Percentiles rank a stretch among this genome's conserved stretches.
Conservation (phyloP, 2,888 invertebrate species). For the Epirrhoe tristata region DNA sequence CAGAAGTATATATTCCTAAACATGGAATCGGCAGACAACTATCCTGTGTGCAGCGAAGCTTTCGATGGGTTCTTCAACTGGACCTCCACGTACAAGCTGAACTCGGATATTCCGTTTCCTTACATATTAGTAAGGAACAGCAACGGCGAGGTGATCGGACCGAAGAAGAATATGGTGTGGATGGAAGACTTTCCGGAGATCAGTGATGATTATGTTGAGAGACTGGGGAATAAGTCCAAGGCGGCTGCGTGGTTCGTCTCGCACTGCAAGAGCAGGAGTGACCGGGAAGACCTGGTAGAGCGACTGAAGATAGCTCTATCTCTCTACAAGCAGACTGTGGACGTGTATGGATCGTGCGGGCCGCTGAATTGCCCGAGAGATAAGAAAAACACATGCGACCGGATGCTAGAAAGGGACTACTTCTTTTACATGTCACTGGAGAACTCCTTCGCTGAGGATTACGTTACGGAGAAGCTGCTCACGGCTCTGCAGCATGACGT, state of each 20-base stretch:
- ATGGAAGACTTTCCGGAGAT: conserved; percentile 42
- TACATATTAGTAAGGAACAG: conserved; percentile 66
- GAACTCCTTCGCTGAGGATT: conserved; percentile 88
- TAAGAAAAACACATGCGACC: conserved; percentile 56
- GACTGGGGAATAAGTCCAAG: conserved; percentile 64
- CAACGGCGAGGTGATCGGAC: conserved; percentile 64
- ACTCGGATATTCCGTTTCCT: conserved; percentile 71
- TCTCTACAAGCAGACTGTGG: conserved; percentile 64
- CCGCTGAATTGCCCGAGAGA: conserved; percentile 57
- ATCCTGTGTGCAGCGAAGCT: conserved; percentile 60
- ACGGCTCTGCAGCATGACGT: conserved; percentile 84
- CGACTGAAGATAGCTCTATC: conserved; percentile 57
- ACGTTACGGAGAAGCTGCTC: conserved; percentile 86
- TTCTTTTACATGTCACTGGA: conserved; percentile 91
- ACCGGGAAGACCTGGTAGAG: conserved; percentile 55
- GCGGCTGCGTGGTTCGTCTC: conserved; percentile 80
- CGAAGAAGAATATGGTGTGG: conserved; percentile 62
- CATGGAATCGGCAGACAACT: conserved; percentile 73
- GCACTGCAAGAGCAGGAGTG: conserved; percentile 63
- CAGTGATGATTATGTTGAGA: conserved; percentile 51
- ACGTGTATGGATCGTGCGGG: conserved; percentile 85
- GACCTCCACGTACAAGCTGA: conserved; percentile 74
- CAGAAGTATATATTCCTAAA: conserved; percentile 76
- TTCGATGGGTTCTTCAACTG: conserved; percentile 77
- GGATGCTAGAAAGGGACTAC: conserved; percentile 83